phyloP scores from a whole-genome alignment of 2,113 vertebrate species.

The Sander lucioperca region DNA sequence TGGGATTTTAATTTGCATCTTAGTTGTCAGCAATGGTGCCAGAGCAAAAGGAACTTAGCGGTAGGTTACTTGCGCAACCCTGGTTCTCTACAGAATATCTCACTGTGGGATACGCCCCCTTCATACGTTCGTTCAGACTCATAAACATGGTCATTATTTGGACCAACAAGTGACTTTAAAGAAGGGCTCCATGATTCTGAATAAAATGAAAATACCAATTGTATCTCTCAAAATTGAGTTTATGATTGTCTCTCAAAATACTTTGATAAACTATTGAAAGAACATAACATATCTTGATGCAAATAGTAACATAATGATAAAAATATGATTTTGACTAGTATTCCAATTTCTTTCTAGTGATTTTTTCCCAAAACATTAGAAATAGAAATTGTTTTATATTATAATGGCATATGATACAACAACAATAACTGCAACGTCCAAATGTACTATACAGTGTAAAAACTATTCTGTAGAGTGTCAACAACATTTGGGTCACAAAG shows the following conservation, averaged over 20 bases:
- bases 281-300: not conserved
- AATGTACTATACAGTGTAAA: not conserved
- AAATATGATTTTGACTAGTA: not conserved
- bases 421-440: not conserved
- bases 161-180: not conserved
- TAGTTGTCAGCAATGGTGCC: not conserved
- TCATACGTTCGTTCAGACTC: not conserved
- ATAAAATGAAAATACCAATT: not conserved
- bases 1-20: slow-evolving; percentile 1
- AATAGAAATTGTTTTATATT: not conserved
- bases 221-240: not conserved
- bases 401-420: not conserved
- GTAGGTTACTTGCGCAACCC: not conserved
- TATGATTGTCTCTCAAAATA: not conserved
- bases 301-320: not conserved
- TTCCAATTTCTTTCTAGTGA: not conserved
- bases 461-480: not conserved
- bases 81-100: not conserved
- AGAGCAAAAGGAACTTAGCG: not conserved
- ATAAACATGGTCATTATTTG: not conserved
- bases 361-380: not conserved
- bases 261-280: not conserved
- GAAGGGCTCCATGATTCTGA: not conserved
- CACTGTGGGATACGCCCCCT: not conserved
- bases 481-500: not conserved